Conservation (phyloP, 2,797 vertebrate genomes). For the Luscinia luscinia region DNA sequence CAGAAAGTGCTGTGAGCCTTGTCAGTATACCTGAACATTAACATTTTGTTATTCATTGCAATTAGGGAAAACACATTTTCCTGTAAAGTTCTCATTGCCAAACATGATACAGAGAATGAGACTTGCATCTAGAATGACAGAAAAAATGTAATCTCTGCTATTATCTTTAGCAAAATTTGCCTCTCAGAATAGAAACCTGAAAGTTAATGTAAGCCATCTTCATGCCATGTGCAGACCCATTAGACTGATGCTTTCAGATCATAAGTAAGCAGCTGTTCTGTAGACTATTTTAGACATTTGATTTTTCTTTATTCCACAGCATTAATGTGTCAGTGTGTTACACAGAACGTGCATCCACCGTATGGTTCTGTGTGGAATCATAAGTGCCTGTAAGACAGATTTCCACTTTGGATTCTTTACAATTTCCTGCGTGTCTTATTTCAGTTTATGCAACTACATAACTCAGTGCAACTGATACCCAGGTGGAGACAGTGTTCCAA, state of each 20-base stretch:
- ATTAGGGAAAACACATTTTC: slow-evolving; percentile 76
- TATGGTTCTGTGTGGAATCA: slow-evolving; percentile 65
- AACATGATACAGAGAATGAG: slow-evolving; percentile 77
- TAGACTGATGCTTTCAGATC: slow-evolving; percentile 80
- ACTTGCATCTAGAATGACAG: slow-evolving; percentile 77
- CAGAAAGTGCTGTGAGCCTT: slow-evolving; percentile 59
- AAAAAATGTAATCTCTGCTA: slow-evolving; percentile 75
- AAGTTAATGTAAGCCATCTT: slow-evolving; percentile 82
- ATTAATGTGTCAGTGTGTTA: slow-evolving; percentile 79
- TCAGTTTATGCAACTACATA: slow-evolving; percentile 44
- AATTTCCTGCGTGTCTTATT: slow-evolving; percentile 45
- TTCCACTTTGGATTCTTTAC: slow-evolving; percentile 53
- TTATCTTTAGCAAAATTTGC: slow-evolving; percentile 81
- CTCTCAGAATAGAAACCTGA: slow-evolving; percentile 78
- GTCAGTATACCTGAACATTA: slow-evolving; percentile 47
- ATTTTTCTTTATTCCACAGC: slow-evolving; percentile 76
- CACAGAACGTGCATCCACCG: slow-evolving; percentile 64
- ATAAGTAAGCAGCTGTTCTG: slow-evolving; percentile 75
- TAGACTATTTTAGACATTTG: slow-evolving; percentile 74
- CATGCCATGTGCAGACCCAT: slow-evolving; percentile 74
- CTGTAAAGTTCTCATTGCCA: slow-evolving; percentile 78
- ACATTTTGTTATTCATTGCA: slow-evolving; percentile 72
- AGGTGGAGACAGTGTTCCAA: neutral
- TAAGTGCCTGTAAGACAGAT: slow-evolving; percentile 68
- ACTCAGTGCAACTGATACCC: slow-evolving; percentile 39